phyloP scores from a whole-genome alignment of 2,888 invertebrate species.

The Galerucella pusilla region DNA sequence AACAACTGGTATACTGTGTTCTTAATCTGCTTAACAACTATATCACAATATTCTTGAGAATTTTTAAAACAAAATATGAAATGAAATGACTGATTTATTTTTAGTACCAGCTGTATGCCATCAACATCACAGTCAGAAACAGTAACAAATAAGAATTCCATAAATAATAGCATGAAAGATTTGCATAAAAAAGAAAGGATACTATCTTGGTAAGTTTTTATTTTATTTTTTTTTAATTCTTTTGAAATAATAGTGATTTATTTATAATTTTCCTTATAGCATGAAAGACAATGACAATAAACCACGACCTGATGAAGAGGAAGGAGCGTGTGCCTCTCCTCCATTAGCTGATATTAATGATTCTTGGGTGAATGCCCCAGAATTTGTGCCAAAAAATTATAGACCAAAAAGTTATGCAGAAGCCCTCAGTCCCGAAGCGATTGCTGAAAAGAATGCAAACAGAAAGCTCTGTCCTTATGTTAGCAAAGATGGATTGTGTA shows the following conservation, averaged over 20 bases:
- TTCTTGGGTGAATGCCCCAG: conserved; percentile 68
- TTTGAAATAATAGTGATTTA: no score
- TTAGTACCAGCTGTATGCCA: conserved; percentile 49
- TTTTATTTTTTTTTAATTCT: no score
- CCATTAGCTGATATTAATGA: conserved; percentile 50
- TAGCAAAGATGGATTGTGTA: conserved; percentile 67
- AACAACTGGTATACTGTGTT: no score
- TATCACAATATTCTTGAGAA: no score
- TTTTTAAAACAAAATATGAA: no score
- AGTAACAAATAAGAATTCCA: conserved; percentile 38
- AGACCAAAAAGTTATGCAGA: conserved; percentile 64
- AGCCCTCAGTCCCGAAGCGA: conserved; percentile 62
- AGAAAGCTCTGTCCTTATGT: conserved; percentile 66
- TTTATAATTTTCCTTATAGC: neutral
- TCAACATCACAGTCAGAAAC: conserved; percentile 50
- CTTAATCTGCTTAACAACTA: no score
- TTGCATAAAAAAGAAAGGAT: conserved; percentile 31
- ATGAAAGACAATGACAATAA: conserved; percentile 40
- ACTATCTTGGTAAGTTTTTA: conserved; percentile 33
- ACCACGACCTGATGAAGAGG: conserved; percentile 38
- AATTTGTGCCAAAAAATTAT: conserved; percentile 65
- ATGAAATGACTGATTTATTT: no score
- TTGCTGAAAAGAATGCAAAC: conserved; percentile 48
- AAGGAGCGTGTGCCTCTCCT: conserved; percentile 52
- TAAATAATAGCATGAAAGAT: conserved; percentile 36